A percentile compares a stretch with the other conserved stretches of the same genome.
These are phyloP conservation scores for Meloidogyne hapla DNA, from an alignment of 1,140 invertebrate genomes.

Conservation along the genomic window DNA sequence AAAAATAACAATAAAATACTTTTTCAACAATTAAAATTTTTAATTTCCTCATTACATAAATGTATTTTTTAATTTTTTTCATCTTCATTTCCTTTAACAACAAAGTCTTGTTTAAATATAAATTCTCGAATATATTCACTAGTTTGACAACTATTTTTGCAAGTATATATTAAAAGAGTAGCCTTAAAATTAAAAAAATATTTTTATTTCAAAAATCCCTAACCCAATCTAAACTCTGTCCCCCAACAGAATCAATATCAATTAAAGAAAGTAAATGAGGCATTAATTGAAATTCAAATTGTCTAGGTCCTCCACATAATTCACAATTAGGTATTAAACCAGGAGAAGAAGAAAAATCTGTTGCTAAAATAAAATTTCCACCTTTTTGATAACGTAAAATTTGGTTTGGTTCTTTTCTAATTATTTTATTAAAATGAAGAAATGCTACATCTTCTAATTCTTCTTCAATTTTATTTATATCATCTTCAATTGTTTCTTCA, in stretches of 20 bases:
- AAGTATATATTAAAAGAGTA: slow-evolving; percentile 2
- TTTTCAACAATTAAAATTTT: too few species aligned
- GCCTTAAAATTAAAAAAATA: neutral
- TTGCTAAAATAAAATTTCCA: slow-evolving; percentile 22
- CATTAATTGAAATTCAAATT: slow-evolving; percentile 72
- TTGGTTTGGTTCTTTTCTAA: slow-evolving; percentile 47
- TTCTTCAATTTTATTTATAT: slow-evolving; percentile 33
- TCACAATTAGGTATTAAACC: slow-evolving; percentile 41
- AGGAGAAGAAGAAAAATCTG: slow-evolving; percentile 29
- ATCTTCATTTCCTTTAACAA: slow-evolving; percentile 2
- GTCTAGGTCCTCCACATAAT: slow-evolving; percentile 23
- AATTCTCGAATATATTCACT: slow-evolving; percentile 76
- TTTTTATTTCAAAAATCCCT: slow-evolving; percentile 71
- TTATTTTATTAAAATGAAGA: slow-evolving; percentile 19
- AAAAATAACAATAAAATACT: too few species aligned
- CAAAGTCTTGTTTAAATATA: slow-evolving; percentile 84
- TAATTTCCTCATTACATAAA: too few species aligned
- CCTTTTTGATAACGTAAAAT: slow-evolving; percentile 77
- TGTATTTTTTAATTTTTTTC: neutral
- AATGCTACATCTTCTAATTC: slow-evolving; percentile 33
- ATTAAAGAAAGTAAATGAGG: slow-evolving; percentile 79
- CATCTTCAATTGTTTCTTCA: slow-evolving; percentile 12
- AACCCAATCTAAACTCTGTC: slow-evolving; percentile 81
- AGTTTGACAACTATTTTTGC: slow-evolving; percentile 72
- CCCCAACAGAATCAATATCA: slow-evolving; percentile 72